phyloP scores from a whole-genome alignment of 2,113 vertebrate genomes.

The Anseranas semipalmata region DNA sequence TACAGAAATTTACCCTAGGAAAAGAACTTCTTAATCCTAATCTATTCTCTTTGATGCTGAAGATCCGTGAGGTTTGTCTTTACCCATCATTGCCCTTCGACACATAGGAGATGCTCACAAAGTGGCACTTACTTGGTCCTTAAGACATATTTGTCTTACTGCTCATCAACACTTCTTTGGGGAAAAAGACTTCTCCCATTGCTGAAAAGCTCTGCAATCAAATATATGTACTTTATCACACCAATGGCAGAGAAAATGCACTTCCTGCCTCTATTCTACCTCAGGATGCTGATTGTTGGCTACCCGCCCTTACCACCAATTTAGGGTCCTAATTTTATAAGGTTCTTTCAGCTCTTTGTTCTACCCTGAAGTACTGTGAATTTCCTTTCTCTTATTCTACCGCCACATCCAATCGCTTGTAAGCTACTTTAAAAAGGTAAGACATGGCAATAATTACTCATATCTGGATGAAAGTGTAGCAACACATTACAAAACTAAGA shows the following conservation, averaged over 20 bases:
- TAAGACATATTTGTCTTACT: constrained; percentile 33
- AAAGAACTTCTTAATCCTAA: constrained; percentile 3
- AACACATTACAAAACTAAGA: not conserved
- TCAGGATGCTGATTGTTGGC: constrained; percentile 54
- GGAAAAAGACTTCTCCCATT: constrained; percentile 12
- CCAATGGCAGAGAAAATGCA: constrained; percentile 41
- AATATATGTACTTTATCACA: constrained; percentile 27
- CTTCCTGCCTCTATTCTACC: constrained; percentile 5
- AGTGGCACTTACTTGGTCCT: constrained; percentile 46
- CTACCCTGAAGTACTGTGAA: not conserved
- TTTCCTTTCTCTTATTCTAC: not conserved
- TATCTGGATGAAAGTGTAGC: not conserved
- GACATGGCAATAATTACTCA: not conserved
- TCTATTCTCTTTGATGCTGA: constrained; percentile 10
- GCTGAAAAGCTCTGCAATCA: constrained; percentile 65
- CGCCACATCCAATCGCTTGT: not conserved
- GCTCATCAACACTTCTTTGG: constrained; percentile 46
- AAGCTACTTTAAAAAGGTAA: not conserved
- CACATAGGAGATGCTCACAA: constrained; percentile 1
- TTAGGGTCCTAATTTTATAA: constrained; percentile 24
- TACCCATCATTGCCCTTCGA: constrained; percentile 44
- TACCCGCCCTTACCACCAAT: not conserved
- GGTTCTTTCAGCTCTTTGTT: constrained; percentile 42
- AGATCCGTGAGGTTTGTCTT: constrained; percentile 24
- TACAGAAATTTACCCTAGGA: not conserved